Base-by-base conservation (phyloP, 2,113 vertebrate genomes). In the Dromaius novaehollandiae region DNA sequence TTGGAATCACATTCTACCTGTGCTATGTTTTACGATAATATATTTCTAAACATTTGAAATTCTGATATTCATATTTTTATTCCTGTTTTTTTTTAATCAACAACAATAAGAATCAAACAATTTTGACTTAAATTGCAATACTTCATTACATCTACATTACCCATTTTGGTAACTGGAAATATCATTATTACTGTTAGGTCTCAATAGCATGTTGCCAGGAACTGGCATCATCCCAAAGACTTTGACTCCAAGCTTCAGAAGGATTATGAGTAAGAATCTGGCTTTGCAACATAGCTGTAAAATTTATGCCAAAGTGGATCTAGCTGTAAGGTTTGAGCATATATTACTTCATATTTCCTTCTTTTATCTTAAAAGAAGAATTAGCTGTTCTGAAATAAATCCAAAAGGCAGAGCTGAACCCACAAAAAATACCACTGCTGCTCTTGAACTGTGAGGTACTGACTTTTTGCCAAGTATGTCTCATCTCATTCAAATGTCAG, bases 401-500 rank as follows among this genome's bases (percentile, higher is more conserved):
- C 71, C 63, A 60, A 63, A 40, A 61, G 11, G 14, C 60, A 78
- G 87, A 93, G 53, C 60, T 81, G 77, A 91, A 56, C 76, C 68
- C 81, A 63, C 24, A 26, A 8, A 46, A 82, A 95, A 44, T 68
- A 69, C 34, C 48, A 0, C 32, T 90, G 55, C 58, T 84, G 83
- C 70, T 88, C 79, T 89, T 86, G 82, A 97, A 48, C 80, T 87
- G 90, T 88, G 87, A 32, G 9, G 25, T 53, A 63, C 82, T 94
- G 63, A 53, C 16, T 88, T 91, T 85, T 88, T 95, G 86, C 91
- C 95, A 96, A 82, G 70, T 40, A 40, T 83, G 56, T 95, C 81
- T 97, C 74, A 73, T 88, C 88, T 94, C 58, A 68, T 94, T 94
- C 91, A 95, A 89, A 93, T 95, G 64, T 92, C 92, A 97, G 69